These are phyloP conservation scores for Otus scops DNA, from an alignment of 2,797 vertebrate genomes.

Conservation along the genomic window DNA sequence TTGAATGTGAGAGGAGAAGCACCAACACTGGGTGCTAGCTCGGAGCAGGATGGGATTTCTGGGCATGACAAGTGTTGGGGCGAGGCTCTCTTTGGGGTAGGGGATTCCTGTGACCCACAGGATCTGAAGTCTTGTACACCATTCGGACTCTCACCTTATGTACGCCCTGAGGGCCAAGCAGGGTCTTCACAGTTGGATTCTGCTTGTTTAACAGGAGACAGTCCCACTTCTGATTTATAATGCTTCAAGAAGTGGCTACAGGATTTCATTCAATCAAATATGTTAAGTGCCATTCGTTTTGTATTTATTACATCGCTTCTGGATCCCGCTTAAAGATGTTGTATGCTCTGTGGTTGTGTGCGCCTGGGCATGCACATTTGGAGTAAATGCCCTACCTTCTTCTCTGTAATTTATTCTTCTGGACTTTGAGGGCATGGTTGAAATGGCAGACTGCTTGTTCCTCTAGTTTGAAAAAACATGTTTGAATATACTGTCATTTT, in stretches of 20 bases:
- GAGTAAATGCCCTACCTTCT: not conserved
- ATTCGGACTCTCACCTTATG: not conserved
- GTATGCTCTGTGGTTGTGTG: fast-evolving
- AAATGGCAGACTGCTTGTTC: not conserved
- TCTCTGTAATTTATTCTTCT: not conserved
- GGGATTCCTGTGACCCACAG: not conserved
- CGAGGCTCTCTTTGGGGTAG: not conserved
- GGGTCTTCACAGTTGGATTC: not conserved
- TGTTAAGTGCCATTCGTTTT: not conserved
- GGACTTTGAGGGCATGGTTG: not conserved
- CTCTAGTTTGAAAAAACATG: not conserved
- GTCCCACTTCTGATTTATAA: not conserved
- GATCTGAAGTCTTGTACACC: not conserved
- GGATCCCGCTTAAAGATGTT: not conserved
- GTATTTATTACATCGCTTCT: not conserved
- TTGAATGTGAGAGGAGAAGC: not conserved
- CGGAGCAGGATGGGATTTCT: not conserved
- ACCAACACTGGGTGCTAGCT: fast-evolving
- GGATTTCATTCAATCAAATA: not conserved
- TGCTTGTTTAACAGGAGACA: not conserved
- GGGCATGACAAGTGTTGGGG: no score
- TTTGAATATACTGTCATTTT: constrained; percentile 7
- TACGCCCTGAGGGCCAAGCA: fast-evolving
- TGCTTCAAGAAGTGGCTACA: not conserved
- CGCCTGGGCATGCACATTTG: fast-evolving